Conservation (phyloP, 1,140 invertebrate genomes). For the Holotrichia oblita region DNA sequence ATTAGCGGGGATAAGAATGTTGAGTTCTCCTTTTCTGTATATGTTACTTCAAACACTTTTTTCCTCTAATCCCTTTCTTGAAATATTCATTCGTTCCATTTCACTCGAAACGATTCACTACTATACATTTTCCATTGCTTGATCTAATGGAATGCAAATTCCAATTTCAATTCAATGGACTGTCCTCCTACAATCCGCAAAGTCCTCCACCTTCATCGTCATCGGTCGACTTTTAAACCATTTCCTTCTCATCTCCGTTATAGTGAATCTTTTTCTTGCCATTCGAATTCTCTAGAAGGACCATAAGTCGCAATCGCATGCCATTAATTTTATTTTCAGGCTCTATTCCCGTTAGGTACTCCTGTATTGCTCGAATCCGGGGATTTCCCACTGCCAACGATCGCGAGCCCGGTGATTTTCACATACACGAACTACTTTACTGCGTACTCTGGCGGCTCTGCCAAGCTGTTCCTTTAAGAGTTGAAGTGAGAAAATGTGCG, state of each 20-base stretch:
- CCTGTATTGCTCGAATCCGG: neutral
- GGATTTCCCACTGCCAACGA: constrained; percentile 19
- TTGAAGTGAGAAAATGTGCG: constrained; percentile 2
- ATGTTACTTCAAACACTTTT: neutral
- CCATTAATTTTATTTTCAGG: constrained; percentile 30
- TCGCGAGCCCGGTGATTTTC: constrained; percentile 20
- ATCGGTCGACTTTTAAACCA: constrained; percentile 28
- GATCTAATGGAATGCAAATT: constrained; percentile 35
- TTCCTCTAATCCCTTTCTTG: neutral
- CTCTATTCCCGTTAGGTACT: neutral
- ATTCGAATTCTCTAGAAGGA: constrained; percentile 11
- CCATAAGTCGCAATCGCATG: constrained; percentile 32
- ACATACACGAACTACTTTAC: constrained; percentile 27
- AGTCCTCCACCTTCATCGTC: neutral
- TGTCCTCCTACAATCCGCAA: constrained; percentile 25
- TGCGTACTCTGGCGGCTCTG: neutral
- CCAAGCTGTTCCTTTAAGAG: neutral
- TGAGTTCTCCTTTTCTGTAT: neutral
- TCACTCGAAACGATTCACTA: neutral
- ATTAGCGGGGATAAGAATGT: neutral
- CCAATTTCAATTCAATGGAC: constrained; percentile 35
- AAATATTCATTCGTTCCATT: neutral
- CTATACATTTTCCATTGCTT: constrained; percentile 1
- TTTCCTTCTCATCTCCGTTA: constrained; percentile 36
- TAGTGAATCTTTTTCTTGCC: constrained; percentile 33